phyloP scores from a whole-genome alignment of 2,888 invertebrate genomes.

The Peribatodes rhomboidaria region DNA sequence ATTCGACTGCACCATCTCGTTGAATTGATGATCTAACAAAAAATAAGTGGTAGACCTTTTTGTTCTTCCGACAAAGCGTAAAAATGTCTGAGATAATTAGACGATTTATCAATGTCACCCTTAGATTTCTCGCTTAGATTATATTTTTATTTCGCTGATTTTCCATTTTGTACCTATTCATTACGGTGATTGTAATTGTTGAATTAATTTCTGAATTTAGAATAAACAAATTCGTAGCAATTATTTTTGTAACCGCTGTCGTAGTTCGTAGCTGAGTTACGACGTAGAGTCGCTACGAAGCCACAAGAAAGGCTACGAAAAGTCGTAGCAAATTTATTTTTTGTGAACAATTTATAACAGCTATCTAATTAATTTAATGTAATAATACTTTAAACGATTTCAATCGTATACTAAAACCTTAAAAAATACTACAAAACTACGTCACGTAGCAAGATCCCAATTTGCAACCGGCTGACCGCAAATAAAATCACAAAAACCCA shows the following conservation, averaged over 20 bases:
- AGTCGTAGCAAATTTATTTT: not conserved
- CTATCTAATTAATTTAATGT: not conserved
- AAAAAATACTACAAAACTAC: not conserved
- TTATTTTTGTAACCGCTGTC: not conserved
- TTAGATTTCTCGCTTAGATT: conserved; percentile 50
- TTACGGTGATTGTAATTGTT: conserved; percentile 5
- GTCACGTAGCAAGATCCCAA: conserved; percentile 39
- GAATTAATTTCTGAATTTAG: not conserved
- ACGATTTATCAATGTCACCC: conserved; percentile 60
- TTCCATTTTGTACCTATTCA: conserved; percentile 23
- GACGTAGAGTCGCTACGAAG: conserved; percentile 20
- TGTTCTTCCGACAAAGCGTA: conserved; percentile 49
- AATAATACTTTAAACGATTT: not conserved
- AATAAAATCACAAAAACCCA: conserved; percentile 52
- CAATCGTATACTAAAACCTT: not conserved
- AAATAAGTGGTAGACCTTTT: conserved; percentile 45
- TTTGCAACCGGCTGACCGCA: conserved; percentile 45
- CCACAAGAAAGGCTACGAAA: too few relatives aligned
- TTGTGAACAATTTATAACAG: not conserved
- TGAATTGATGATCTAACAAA: conserved; percentile 46
- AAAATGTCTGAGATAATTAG: conserved; percentile 63
- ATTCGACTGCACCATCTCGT: conserved; percentile 27
- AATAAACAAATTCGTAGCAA: not conserved
- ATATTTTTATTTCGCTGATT: conserved; percentile 38
- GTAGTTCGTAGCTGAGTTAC: conserved; percentile 17